Percentiles rank a stretch among this genome's conserved stretches.
These are phyloP conservation scores for Psilopsiagon aurifrons DNA, from an alignment of 2,113 vertebrate genomes.

Conservation along the genomic window DNA sequence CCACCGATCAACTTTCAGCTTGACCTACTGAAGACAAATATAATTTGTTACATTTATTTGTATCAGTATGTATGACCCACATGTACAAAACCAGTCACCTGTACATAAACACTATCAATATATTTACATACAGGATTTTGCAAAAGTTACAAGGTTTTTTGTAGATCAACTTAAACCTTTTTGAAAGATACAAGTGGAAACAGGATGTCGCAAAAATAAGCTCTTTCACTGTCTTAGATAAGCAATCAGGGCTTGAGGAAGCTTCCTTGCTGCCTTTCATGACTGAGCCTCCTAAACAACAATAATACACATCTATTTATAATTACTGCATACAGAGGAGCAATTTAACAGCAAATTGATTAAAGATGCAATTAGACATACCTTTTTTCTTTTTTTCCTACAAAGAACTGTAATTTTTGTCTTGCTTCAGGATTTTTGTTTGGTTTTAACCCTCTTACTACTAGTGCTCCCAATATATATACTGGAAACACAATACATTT, in stretches of 20 bases:
- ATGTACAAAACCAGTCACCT: background rate
- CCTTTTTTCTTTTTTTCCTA: background rate
- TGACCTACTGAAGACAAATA: background rate
- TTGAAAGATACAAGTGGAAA: background rate
- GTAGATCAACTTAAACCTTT: background rate
- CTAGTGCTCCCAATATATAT: background rate
- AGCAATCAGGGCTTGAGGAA: background rate
- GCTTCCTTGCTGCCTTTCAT: background rate
- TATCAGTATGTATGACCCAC: background rate
- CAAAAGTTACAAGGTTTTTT: background rate
- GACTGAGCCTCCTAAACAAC: background rate
- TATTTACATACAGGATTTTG: rapidly evolving
- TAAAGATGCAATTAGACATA: background rate
- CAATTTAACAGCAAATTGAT: background rate
- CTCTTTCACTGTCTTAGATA: background rate
- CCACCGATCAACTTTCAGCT: background rate
- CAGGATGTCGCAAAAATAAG: background rate
- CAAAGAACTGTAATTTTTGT: background rate
- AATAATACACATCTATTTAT: background rate
- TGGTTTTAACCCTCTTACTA: background rate
- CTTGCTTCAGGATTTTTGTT: too few species aligned
- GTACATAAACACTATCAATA: background rate
- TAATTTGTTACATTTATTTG: background rate
- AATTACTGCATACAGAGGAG: background rate
- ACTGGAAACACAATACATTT: background rate